Conservation (phyloP, 2,113 vertebrate species). For the Aldabrachelys gigantea region DNA sequence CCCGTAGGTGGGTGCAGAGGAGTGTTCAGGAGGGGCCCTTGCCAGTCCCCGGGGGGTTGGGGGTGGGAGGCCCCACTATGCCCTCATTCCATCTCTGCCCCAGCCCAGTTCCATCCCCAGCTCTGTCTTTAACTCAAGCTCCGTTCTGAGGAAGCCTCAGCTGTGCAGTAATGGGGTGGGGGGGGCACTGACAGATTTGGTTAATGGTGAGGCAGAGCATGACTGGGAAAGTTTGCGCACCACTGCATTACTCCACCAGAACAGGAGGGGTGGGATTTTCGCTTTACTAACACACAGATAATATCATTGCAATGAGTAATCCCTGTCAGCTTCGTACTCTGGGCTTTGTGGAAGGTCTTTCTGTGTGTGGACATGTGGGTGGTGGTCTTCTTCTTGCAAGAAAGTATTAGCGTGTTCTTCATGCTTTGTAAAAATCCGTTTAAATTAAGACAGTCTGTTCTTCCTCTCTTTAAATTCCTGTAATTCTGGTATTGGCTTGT, state of each 20-base stretch:
- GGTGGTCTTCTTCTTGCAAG: neutral
- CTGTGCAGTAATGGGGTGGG: too few species aligned
- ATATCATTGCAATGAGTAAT: neutral
- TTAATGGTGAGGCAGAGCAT: neutral
- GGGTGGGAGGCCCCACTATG: too few species aligned
- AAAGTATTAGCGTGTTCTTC: neutral
- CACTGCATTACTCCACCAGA: neutral
- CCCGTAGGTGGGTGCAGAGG: too few species aligned
- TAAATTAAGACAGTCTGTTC: neutral
- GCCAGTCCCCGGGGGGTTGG: too few species aligned
- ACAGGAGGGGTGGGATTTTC: neutral
- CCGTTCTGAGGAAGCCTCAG: too few species aligned
- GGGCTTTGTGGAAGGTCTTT: neutral
- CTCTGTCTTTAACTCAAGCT: too few species aligned
- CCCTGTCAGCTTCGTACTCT: too few species aligned
- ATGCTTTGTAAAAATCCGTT: neutral
- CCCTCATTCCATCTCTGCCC: too few species aligned
- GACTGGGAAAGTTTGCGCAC: too few species aligned
- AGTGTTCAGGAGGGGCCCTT: too few species aligned
- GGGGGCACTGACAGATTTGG: neutral
- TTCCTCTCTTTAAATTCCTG: neutral
- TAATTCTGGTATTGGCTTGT: neutral
- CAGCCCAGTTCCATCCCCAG: too few species aligned
- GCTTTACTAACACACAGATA: neutral
- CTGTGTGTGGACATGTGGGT: neutral